Percentiles rank a stretch among this genome's conserved stretches.
Conservation (phyloP, 2,113 vertebrate genomes). For the Guaruba guarouba region DNA sequence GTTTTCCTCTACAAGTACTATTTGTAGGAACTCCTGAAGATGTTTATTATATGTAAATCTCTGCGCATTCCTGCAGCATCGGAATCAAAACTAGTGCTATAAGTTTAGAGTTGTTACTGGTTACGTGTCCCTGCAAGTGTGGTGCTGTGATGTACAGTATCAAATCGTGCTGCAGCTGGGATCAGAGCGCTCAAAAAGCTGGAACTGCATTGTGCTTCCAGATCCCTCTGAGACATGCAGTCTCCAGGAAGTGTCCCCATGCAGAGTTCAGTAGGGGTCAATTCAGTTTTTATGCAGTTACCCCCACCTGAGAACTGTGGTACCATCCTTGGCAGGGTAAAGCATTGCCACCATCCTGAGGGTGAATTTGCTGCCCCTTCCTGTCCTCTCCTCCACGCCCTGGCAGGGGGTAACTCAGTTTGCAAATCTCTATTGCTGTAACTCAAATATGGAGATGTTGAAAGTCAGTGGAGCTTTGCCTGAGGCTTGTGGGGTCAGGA, state of each 20-base stretch:
- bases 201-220: background rate
- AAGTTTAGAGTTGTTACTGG: background rate
- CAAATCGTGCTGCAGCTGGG: background rate
- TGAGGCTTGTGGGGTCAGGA: background rate
- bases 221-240: background rate
- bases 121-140: background rate
- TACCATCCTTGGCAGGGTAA: background rate
- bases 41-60: background rate
- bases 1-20: background rate
- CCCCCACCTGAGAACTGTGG: background rate
- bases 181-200: background rate
- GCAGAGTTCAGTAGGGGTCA: background rate
- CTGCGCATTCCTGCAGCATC: background rate
- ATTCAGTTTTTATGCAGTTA: background rate
- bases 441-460: background rate
- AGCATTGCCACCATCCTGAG: background rate
- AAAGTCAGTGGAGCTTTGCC: background rate
- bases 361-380: background rate
- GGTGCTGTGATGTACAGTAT: background rate
- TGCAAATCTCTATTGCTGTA: background rate
- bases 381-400: background rate
- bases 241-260: background rate
- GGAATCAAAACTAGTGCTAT: background rate
- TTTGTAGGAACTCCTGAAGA: background rate
- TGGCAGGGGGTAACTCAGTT: background rate